phyloP scores from a whole-genome alignment of 1,140 invertebrate genomes.

The Asbolus verrucosus region DNA sequence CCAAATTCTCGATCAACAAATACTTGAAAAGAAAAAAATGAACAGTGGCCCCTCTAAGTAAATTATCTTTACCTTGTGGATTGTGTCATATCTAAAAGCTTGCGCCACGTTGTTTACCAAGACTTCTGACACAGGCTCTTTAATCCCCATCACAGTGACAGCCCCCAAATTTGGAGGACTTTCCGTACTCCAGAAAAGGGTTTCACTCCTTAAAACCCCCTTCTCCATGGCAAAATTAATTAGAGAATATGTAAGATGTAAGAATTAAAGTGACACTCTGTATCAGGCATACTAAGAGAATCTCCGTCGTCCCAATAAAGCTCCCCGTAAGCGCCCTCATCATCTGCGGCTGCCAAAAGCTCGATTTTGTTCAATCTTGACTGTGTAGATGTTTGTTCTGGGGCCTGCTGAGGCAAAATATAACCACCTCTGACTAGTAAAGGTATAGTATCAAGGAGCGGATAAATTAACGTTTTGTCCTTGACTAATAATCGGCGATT shows the following conservation, averaged over 20 bases:
- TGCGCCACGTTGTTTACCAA: slow-evolving; percentile 58
- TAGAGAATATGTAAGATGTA: too few relatives aligned
- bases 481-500: slow-evolving; percentile 65
- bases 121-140: slow-evolving; percentile 56
- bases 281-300: slow-evolving; percentile 73
- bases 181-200: slow-evolving; percentile 68
- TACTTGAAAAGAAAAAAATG: too few relatives aligned
- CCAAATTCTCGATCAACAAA: too few relatives aligned
- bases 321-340: slow-evolving; percentile 71
- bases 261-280: too few relatives aligned
- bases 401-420: slow-evolving; percentile 77
- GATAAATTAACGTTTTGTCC: slow-evolving; percentile 69
- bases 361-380: slow-evolving; percentile 73
- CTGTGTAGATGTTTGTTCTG: slow-evolving; percentile 74
- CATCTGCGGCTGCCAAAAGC: slow-evolving; percentile 72
- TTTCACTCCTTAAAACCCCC: slow-evolving; percentile 66
- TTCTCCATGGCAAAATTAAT: slow-evolving; percentile 69
- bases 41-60: too few relatives aligned
- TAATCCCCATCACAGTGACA: slow-evolving; percentile 59
- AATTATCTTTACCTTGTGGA: slow-evolving; percentile 53
- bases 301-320: slow-evolving; percentile 86
- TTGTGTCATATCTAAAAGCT: slow-evolving; percentile 56
- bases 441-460: slow-evolving; percentile 76
- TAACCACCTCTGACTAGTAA: slow-evolving; percentile 78
- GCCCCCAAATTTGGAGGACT: slow-evolving; percentile 64